phyloP scores from a whole-genome alignment of 2,797 vertebrate species.

The Mormyrus hasselquistii region DNA sequence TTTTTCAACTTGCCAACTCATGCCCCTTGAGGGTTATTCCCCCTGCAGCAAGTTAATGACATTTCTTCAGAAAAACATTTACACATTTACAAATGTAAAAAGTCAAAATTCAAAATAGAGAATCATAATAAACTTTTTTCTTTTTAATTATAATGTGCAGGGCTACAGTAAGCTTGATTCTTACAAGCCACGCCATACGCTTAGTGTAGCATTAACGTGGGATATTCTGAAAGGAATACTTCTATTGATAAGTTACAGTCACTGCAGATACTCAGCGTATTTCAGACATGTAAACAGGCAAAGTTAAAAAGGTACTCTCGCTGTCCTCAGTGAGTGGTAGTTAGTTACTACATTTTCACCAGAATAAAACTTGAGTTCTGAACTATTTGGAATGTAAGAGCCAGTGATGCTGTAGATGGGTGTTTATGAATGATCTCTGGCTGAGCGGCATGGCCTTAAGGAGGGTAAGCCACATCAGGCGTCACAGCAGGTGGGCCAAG shows the following conservation, averaged over 20 bases:
- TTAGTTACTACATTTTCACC: background rate
- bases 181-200: background rate
- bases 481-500: constrained; percentile 58
- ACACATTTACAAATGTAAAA: background rate
- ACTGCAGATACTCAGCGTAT: background rate
- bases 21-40: background rate
- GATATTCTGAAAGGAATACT: background rate
- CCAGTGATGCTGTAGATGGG: background rate
- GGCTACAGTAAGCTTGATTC: background rate
- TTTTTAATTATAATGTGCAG: background rate
- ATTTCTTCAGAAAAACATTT: background rate
- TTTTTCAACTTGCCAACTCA: background rate
- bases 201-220: background rate
- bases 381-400: background rate
- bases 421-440: background rate
- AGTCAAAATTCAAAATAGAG: background rate
- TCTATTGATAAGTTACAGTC: background rate
- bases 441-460: background rate
- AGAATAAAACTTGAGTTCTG: background rate
- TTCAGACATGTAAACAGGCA: background rate
- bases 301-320: background rate
- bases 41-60: background rate
- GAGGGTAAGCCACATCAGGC: constrained; percentile 44
- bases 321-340: background rate
- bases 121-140: background rate